phyloP scores from a whole-genome alignment of 2,888 invertebrate genomes.

The Lasioglossum leucozonium region DNA sequence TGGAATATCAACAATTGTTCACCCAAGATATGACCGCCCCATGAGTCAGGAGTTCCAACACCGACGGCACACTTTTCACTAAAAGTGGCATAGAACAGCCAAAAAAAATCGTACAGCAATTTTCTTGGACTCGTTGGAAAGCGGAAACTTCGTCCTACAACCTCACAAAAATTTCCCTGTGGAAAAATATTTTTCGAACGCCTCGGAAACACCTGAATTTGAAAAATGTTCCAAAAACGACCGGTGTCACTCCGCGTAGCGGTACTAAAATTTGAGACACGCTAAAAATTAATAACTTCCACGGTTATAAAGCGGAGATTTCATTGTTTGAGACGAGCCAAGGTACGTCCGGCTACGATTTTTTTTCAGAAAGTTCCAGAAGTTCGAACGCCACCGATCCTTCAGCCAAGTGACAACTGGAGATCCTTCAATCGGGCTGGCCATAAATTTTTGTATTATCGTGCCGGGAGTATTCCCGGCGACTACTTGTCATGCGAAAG shows the following conservation, averaged over 20 bases:
- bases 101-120: neutral
- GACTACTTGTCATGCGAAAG: conserved; percentile 4
- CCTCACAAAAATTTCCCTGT: accelerated
- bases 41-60: too few species aligned
- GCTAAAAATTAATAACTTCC: too few species aligned
- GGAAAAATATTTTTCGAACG: too few species aligned
- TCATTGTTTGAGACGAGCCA: neutral
- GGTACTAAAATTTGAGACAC: too few species aligned
- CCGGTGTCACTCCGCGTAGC: too few species aligned
- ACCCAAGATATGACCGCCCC: too few species aligned
- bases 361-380: neutral
- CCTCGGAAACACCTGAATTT: accelerated
- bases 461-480: neutral
- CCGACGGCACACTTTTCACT: too few species aligned
- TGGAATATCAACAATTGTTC: too few species aligned
- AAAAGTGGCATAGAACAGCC: too few species aligned
- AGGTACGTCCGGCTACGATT: neutral
- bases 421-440: neutral
- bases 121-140: neutral
- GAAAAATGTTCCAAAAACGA: too few species aligned
- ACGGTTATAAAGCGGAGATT: neutral
- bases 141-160: neutral
- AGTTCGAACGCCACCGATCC: neutral
- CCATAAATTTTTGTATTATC: neutral
- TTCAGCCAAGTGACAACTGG: neutral